phyloP scores from a whole-genome alignment of 2,113 vertebrate species.

The Neofelis nebulosa region DNA sequence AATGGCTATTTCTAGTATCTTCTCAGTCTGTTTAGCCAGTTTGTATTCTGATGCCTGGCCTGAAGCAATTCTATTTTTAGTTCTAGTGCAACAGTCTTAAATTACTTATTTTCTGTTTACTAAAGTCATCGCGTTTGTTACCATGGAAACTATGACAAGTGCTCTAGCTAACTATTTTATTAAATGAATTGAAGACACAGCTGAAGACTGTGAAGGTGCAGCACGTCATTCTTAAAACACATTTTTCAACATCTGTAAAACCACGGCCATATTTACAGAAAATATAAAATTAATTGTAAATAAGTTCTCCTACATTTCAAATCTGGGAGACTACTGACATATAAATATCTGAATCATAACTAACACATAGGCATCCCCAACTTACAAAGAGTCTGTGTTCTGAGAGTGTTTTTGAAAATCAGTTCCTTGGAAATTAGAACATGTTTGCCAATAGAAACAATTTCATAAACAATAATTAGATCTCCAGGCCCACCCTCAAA shows the following conservation, averaged over 20 bases:
- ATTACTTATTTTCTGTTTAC: conserved; percentile 92
- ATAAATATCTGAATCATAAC: conserved; percentile 29
- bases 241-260: conserved; percentile 41
- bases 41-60: conserved; percentile 80
- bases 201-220: conserved; percentile 77
- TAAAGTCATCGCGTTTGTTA: conserved; percentile 86
- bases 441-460: background rate
- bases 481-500: background rate
- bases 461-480: background rate
- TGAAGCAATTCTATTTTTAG: conserved; percentile 89
- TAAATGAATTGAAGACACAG: conserved; percentile 83
- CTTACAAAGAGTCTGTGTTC: background rate
- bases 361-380: background rate
- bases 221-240: conserved; percentile 54
- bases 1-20: conserved; percentile 78
- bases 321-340: background rate
- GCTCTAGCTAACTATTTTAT: conserved; percentile 85
- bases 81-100: conserved; percentile 85
- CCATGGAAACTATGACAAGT: conserved; percentile 87
- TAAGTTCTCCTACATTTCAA: background rate
- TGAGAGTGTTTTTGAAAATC: background rate
- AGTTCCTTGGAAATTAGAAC: conserved; percentile 18
- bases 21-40: conserved; percentile 81
- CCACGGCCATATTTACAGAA: conserved; percentile 6
- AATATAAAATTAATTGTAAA: conserved; percentile 50